phyloP scores from a whole-genome alignment of 2,797 vertebrate species.

The Sebastes trivittatus region DNA sequence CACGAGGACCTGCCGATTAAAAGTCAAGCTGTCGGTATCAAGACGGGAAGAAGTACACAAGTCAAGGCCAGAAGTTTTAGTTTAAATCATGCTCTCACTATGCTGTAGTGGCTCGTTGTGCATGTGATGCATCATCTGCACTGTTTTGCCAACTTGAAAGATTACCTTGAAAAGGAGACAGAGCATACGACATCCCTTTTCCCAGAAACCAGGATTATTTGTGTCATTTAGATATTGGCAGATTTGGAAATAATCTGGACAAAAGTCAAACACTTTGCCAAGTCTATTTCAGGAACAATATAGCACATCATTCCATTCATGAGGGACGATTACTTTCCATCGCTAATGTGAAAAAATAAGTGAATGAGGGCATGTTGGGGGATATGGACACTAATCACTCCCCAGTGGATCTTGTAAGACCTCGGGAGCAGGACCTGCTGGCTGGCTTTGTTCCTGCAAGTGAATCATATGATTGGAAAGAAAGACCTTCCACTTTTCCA shows the following conservation, averaged over 20 bases:
- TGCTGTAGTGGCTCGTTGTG: background rate
- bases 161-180: slow-evolving; percentile 54
- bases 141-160: slow-evolving; percentile 53
- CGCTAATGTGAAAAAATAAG: slow-evolving; percentile 3
- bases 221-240: slow-evolving; percentile 64
- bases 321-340: slow-evolving; percentile 46
- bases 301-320: slow-evolving; percentile 34
- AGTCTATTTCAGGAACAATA: slow-evolving; percentile 49
- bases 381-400: slow-evolving; percentile 19
- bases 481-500: slow-evolving; percentile 39
- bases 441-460: slow-evolving; percentile 16
- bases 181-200: slow-evolving; percentile 43
- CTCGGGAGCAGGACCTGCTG: background rate
- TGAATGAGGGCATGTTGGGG: slow-evolving; percentile 1
- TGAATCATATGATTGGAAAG: slow-evolving; percentile 47
- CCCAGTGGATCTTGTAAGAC: background rate
- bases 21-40: slow-evolving; percentile 32
- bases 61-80: background rate
- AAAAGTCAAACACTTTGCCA: slow-evolving; percentile 31
- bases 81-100: background rate
- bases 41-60: background rate
- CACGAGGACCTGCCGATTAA: slow-evolving; percentile 14
- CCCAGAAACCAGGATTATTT: slow-evolving; percentile 69
- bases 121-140: background rate
- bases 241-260: slow-evolving; percentile 62